These are phyloP conservation scores for Ormyrus labotus DNA, from an alignment of 2,888 invertebrate genomes.

Conservation along the genomic window DNA sequence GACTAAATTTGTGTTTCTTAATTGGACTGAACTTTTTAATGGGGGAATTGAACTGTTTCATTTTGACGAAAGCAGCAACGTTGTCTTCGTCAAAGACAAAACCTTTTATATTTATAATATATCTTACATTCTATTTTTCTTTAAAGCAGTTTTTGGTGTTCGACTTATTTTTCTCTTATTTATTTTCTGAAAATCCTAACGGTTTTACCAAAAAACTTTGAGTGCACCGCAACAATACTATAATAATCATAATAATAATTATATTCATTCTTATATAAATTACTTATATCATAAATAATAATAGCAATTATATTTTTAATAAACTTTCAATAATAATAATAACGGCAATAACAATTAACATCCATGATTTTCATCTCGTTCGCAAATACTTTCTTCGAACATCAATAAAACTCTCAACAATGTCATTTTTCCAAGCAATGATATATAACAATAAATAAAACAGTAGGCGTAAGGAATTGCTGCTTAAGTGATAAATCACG, in stretches of 20 bases:
- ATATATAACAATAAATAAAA: no score
- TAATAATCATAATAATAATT: slow-evolving; percentile 11
- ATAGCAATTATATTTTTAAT: slow-evolving; percentile 14
- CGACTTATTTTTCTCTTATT: background rate
- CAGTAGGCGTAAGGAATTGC: no score
- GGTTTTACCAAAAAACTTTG: background rate
- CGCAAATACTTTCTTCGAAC: no score
- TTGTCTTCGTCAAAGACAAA: background rate
- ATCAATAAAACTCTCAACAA: no score
- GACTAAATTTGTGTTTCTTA: no score
- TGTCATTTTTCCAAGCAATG: no score
- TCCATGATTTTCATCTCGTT: slow-evolving; percentile 5
- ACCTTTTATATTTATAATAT: background rate
- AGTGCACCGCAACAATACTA: slow-evolving; percentile 9
- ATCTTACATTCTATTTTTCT: background rate
- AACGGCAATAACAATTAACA: slow-evolving; percentile 15
- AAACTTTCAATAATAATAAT: slow-evolving; percentile 15
- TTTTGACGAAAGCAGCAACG: no score
- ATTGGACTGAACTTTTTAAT: no score
- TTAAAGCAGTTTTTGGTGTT: slow-evolving; percentile 4
- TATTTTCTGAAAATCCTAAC: background rate
- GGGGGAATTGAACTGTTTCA: no score
- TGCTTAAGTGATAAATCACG: no score
- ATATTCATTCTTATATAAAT: slow-evolving; percentile 10
- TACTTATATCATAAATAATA: slow-evolving; percentile 6